These are phyloP conservation scores for Larimichthys crocea DNA, from an alignment of 2,113 vertebrate genomes.

Conservation along the genomic window DNA sequence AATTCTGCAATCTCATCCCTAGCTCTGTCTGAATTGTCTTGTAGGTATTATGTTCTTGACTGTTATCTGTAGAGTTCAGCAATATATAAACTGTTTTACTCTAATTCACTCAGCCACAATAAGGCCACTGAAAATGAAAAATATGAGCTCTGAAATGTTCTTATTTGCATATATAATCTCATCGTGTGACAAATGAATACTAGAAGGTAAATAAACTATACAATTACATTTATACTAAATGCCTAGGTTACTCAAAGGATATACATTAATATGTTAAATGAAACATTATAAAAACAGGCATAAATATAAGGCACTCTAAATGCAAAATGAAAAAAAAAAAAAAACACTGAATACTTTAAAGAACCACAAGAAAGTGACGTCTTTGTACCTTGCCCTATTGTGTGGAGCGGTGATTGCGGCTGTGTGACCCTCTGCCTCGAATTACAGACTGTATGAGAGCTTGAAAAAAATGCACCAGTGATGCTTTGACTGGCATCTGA, in stretches of 20 bases:
- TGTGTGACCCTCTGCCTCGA: constrained; percentile 55
- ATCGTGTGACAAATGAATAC: constrained; percentile 78
- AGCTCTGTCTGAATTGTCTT: constrained; percentile 10
- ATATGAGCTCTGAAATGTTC: constrained; percentile 76
- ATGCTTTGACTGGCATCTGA: constrained; percentile 57
- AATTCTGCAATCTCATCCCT: constrained; percentile 30
- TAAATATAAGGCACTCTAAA: constrained; percentile 99
- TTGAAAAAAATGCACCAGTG: constrained; percentile 52
- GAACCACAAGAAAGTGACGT: constrained; percentile 86
- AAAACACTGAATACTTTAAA: constrained; percentile 77
- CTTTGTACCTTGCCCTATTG: constrained; percentile 93
- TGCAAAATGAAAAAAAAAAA: constrained; percentile 91
- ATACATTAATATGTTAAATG: constrained; percentile 87
- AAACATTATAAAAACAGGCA: constrained; percentile 96
- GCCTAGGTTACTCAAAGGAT: constrained; percentile 86
- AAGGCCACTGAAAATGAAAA: constrained; percentile 84
- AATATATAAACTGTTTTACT: constrained; percentile 49
- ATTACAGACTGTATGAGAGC: constrained; percentile 56
- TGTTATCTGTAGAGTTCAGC: constrained; percentile 51
- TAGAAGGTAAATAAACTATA: constrained; percentile 80
- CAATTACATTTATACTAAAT: constrained; percentile 80
- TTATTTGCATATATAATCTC: constrained; percentile 88
- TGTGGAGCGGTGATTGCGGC: constrained; percentile 65
- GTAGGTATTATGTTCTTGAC: constrained; percentile 13
- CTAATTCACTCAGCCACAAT: constrained; percentile 76